A percentile compares a stretch with the other conserved stretches of the same genome.
These are phyloP conservation scores for Drosophila punjabiensis DNA, from an alignment of 1,140 invertebrate species.

Conservation along the genomic window DNA sequence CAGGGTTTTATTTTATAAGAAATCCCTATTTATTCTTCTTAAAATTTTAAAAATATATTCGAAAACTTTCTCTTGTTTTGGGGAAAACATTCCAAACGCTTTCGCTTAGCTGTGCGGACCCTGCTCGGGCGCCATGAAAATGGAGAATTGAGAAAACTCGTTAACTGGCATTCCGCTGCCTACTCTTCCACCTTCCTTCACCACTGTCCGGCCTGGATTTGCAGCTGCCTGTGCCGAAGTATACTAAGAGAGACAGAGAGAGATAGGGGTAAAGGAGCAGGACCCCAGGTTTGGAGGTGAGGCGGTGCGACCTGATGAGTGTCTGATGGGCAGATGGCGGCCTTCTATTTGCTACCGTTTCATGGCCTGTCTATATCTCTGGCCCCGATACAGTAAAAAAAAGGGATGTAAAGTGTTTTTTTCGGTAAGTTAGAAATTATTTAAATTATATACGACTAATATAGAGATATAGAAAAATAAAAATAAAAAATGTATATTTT, in stretches of 20 bases:
- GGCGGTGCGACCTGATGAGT: slow-evolving; percentile 29
- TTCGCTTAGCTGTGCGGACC: slow-evolving; percentile 3
- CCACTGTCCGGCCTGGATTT: slow-evolving; percentile 54
- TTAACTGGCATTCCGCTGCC: slow-evolving; percentile 74
- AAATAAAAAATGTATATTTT: neutral
- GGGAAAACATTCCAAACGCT: neutral
- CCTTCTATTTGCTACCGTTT: slow-evolving; percentile 73
- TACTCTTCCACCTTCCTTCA: slow-evolving; percentile 13
- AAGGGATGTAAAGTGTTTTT: neutral
- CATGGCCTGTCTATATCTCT: slow-evolving; percentile 43
- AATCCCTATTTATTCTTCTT: neutral
- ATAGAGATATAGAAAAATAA: neutral
- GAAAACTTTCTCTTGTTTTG: neutral
- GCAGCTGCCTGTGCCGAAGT: slow-evolving; percentile 46
- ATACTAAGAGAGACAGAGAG: neutral
- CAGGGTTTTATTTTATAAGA: too few relatives aligned
- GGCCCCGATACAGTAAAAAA: neutral
- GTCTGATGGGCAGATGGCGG: slow-evolving; percentile 36
- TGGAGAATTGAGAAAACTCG: slow-evolving; percentile 69
- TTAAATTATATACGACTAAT: neutral
- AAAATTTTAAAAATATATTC: neutral
- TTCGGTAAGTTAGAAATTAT: neutral
- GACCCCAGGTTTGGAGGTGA: neutral
- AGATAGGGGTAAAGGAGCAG: neutral
- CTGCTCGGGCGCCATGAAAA: slow-evolving; percentile 4